Percentiles rank a stretch among this genome's conserved stretches.
Evolutionary conservation across 2,113 vertebrate species (phyloP).

Genomic region (Hippolais icterina): DNA sequence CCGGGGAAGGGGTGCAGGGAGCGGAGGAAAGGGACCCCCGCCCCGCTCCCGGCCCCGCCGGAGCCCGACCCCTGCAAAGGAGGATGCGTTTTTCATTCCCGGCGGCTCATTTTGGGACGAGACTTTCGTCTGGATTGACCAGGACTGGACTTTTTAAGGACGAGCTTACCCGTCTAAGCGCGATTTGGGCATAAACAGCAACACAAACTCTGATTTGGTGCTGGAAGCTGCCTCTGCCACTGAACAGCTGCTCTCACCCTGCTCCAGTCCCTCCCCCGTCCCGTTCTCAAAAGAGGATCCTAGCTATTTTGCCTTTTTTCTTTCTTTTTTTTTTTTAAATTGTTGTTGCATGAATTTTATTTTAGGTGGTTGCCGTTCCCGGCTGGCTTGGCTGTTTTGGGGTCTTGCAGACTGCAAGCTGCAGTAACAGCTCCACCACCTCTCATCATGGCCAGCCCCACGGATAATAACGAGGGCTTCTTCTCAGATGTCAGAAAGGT

Average conservation of each 20-base stretch:
- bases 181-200: conserved; percentile 66
- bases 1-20: not conserved
- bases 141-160: conserved; percentile 49
- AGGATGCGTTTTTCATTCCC: conserved; percentile 56
- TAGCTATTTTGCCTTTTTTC: not conserved
- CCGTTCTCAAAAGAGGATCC: conserved; percentile 9
- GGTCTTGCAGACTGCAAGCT: not conserved
- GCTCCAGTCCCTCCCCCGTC: conserved; percentile 8
- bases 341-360: conserved; percentile 48
- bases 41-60: not conserved
- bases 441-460: conserved; percentile 81
- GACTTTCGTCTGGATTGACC: conserved; percentile 29
- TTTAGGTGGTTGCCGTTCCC: not conserved
- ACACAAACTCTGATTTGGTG: conserved; percentile 66
- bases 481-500: conserved; percentile 91
- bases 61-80: not conserved
- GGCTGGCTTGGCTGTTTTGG: not conserved
- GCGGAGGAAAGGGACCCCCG: not conserved
- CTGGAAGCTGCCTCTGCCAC: conserved; percentile 62
- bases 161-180: conserved; percentile 31
- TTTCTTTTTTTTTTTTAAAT: conserved; percentile 22
- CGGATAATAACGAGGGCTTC: conserved; percentile 78
- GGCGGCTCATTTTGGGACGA: conserved; percentile 2
- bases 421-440: not conserved
- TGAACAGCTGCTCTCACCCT: conserved; percentile 61